Base-by-base conservation (phyloP, 2,113 vertebrate genomes). In the Triplophysa rosa region DNA sequence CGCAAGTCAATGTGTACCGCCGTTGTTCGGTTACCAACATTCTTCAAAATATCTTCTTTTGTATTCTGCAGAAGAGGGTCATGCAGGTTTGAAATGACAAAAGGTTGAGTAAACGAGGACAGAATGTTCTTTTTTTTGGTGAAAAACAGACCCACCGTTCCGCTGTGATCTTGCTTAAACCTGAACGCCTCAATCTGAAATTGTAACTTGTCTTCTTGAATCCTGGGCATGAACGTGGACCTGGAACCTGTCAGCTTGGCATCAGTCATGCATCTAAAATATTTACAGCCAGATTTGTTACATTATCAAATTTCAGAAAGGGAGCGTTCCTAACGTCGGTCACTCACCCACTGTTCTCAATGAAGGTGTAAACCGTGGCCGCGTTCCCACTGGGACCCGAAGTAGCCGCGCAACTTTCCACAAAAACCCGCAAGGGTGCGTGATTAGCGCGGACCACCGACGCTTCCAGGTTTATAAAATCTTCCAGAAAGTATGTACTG, bases 171-270 rank as follows among this genome's bases (percentile, higher is more conserved):
- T 7, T 56, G 42, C n/a, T 73, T 75, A 61, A 93, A 92, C 74
- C 54, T 85, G 76, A 93, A 93, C 3, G 88, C 83, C 82, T 89
- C 83, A n/a, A 93, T 69, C 87, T 89, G 88, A 70, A 93, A 82
- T 1, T 86, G 81, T 16, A 90, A 86, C 86, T 89, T 90, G 69
- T 90, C 75, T 47, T 90, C 84, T 16, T 73, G 70, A 61, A 67
- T 86, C 63, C 89, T 83, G 71, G 78, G 83, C 81, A 90, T 78
- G 84, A 92, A 93, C 82, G 64, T 87, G 58, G 91, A 91, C 68
- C 84, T 83, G 68, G 86, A 81, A 56, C 87, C 87, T 0, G 89
- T 88, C 84, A 87, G 67, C 82, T 85, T 88, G n/a, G 83, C 71
- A 26, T 91, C 90, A 3, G n/a, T 76, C 24, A 92, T 80, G 88